Evolutionary conservation across 2,888 invertebrate genomes (phyloP).

Genomic region (Pheosia gnoma): DNA sequence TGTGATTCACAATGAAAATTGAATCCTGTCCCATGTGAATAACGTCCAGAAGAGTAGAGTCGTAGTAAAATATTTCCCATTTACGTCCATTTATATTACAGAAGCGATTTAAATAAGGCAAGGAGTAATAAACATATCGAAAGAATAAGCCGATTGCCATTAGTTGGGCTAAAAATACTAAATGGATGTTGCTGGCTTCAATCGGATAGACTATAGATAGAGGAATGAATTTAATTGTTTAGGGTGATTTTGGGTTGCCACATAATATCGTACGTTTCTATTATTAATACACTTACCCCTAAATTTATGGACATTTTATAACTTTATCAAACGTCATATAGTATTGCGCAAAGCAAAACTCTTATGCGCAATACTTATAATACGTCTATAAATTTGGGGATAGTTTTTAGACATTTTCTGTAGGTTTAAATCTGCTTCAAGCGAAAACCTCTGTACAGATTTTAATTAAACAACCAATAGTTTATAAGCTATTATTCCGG

Average conservation of each 20-base stretch:
- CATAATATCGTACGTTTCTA: neutral
- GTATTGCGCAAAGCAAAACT: too few species aligned
- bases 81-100: neutral
- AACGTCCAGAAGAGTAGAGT: neutral
- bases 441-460: too few species aligned
- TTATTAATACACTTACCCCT: too few species aligned
- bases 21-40: neutral
- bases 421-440: too few species aligned
- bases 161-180: constrained; percentile 1
- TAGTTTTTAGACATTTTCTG: too few species aligned
- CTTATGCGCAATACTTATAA: too few species aligned
- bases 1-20: neutral
- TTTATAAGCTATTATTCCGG: too few species aligned
- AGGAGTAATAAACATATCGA: neutral
- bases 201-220: neutral
- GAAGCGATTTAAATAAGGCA: neutral
- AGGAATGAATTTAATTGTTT: neutral
- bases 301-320: too few species aligned
- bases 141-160: constrained; percentile 1
- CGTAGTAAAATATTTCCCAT: neutral
- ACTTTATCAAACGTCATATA: too few species aligned
- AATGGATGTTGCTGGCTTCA: neutral
- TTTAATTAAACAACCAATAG: too few species aligned
- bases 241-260: neutral
- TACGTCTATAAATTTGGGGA: too few species aligned